These are phyloP conservation scores for Zhuqinia jingwanae DNA, from an alignment of 2,888 invertebrate genomes.

Conservation along the genomic window DNA sequence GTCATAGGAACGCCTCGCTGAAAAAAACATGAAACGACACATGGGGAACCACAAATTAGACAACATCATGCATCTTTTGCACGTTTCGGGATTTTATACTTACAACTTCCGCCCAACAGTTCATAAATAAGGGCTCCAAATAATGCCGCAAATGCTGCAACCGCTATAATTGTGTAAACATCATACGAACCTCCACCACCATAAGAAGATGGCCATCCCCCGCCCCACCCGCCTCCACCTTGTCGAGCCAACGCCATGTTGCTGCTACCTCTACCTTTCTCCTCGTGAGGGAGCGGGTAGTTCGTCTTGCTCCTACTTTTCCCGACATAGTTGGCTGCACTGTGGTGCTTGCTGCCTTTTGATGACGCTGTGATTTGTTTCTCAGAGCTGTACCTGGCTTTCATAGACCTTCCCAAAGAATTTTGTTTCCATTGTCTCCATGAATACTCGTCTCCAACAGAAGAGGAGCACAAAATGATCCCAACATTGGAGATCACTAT, in stretches of 20 bases:
- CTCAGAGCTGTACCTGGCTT: conserved; percentile 24
- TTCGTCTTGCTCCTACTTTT: background rate
- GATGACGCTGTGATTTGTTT: conserved; percentile 7
- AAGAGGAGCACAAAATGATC: background rate
- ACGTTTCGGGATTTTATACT: conserved; percentile 49
- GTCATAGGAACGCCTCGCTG: conserved; percentile 62
- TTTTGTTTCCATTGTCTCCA: conserved; percentile 42
- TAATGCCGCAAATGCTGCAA: conserved; percentile 77
- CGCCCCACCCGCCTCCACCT: conserved; percentile 55
- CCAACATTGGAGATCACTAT: background rate
- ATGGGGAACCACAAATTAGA: conserved; percentile 57
- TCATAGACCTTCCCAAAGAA: conserved; percentile 9
- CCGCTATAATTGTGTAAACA: conserved; percentile 76
- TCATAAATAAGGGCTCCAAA: conserved; percentile 77
- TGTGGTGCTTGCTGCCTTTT: background rate
- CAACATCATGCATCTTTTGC: conserved; percentile 33
- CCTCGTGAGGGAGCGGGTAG: background rate
- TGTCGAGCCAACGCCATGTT: conserved; percentile 29
- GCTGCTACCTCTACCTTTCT: background rate
- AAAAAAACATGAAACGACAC: conserved; percentile 38
- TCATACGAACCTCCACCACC: conserved; percentile 75
- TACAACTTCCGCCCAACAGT: conserved; percentile 73
- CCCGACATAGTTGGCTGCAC: background rate
- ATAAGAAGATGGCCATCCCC: conserved; percentile 53
- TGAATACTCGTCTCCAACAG: conserved; percentile 1